These are phyloP conservation scores for Conopomorpha cramerella DNA, from an alignment of 1,140 invertebrate genomes.

Conservation along the genomic window DNA sequence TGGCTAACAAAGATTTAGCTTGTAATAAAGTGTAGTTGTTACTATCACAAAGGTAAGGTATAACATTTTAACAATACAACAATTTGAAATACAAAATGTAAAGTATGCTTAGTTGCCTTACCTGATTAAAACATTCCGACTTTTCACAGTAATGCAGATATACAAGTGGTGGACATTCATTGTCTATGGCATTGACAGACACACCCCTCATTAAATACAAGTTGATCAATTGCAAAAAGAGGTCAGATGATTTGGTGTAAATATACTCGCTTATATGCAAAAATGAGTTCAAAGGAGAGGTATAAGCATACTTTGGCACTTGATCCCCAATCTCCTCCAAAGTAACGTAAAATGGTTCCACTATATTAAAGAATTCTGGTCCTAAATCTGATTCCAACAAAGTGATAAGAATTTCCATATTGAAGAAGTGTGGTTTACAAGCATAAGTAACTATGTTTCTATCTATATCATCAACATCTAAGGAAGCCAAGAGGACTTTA, in stretches of 20 bases:
- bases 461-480: constrained; percentile 26
- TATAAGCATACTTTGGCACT: constrained; percentile 23
- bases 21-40: too few species aligned
- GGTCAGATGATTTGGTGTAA: constrained; percentile 31
- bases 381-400: constrained; percentile 36
- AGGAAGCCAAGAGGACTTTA: constrained; percentile 28
- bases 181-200: constrained; percentile 30
- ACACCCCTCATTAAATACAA: constrained; percentile 44
- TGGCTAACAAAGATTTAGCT: constrained; percentile 2
- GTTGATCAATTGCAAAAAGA: constrained; percentile 40
- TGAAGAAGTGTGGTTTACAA: constrained; percentile 51
- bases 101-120: too few species aligned
- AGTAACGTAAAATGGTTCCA: constrained; percentile 28
- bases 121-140: constrained; percentile 28
- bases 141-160: constrained; percentile 43
- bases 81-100: too few species aligned
- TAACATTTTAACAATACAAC: too few species aligned
- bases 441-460: constrained; percentile 36
- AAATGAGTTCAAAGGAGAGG: constrained; percentile 40
- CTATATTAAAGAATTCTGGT: constrained; percentile 42
- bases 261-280: constrained; percentile 53
- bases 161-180: constrained; percentile 54
- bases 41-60: too few species aligned
- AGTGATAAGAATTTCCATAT: constrained; percentile 35
- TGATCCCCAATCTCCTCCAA: constrained; percentile 30